Evolutionary conservation across 2,113 vertebrate species (phyloP).

Genomic region (Dicrurus megarhynchus): DNA sequence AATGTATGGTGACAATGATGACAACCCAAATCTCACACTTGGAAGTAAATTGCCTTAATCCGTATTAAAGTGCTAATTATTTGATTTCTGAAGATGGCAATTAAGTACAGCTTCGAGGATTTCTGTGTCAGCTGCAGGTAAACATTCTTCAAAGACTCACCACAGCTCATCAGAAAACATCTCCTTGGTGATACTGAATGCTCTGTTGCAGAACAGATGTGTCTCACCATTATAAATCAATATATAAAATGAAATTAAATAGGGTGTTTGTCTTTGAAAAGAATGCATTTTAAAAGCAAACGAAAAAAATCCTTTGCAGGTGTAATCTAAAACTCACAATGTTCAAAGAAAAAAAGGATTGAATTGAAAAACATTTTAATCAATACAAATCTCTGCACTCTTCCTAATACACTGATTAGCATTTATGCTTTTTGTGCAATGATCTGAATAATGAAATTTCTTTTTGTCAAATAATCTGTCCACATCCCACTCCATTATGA

Average conservation of each 20-base stretch:
- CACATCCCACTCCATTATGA: background rate
- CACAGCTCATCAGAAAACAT: background rate
- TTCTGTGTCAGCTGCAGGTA: background rate
- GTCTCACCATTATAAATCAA: background rate
- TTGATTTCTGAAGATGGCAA: background rate
- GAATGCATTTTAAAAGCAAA: background rate
- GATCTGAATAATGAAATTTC: background rate
- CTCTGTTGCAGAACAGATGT: background rate
- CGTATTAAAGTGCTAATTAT: background rate
- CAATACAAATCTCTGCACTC: background rate
- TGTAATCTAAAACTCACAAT: background rate
- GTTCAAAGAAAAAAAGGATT: background rate
- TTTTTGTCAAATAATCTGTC: background rate
- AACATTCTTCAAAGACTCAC: background rate
- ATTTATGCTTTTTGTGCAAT: background rate
- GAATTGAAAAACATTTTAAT: background rate
- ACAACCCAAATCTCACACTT: background rate
- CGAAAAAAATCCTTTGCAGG: background rate
- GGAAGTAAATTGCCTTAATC: background rate
- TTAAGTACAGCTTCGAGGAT: background rate
- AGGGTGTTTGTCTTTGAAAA: background rate
- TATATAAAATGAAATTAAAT: background rate
- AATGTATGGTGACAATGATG: background rate
- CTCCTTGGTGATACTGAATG: background rate
- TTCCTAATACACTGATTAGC: background rate